A percentile compares a stretch with the other conserved stretches of the same genome.
Conservation (phyloP, 2,888 invertebrate genomes). For the Esperia sulphurella region DNA sequence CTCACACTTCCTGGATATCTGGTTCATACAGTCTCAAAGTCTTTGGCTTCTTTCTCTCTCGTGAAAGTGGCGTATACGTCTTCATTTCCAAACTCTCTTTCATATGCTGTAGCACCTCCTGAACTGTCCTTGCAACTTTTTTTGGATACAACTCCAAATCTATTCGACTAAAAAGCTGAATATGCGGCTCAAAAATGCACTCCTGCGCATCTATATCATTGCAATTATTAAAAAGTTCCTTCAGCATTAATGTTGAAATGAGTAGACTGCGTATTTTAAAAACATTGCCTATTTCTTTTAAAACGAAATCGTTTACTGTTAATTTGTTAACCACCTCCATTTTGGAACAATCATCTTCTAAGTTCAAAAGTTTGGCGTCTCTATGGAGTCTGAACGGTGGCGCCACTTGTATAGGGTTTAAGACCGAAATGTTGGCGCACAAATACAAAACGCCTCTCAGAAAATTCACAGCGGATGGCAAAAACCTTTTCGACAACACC, state of each 20-base stretch:
- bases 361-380: constrained; percentile 77
- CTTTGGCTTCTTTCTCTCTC: constrained; percentile 87
- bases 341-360: constrained; percentile 70
- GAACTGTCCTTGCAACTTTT: constrained; percentile 67
- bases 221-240: constrained; percentile 78
- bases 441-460: constrained; percentile 87
- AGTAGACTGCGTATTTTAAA: constrained; percentile 83
- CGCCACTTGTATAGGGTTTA: constrained; percentile 80
- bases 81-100: constrained; percentile 71
- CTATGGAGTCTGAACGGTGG: constrained; percentile 83
- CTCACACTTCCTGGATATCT: constrained; percentile 90
- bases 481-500: constrained; percentile 86
- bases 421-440: constrained; percentile 81
- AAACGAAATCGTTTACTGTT: constrained; percentile 78
- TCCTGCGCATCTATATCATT: constrained; percentile 59
- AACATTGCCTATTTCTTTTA: constrained; percentile 72
- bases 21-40: constrained; percentile 92
- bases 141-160: constrained; percentile 81
- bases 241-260: constrained; percentile 75
- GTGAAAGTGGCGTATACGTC: constrained; percentile 76
- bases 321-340: constrained; percentile 58
- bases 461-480: constrained; percentile 90
- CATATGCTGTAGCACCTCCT: constrained; percentile 63
- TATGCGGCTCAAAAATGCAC: constrained; percentile 75
- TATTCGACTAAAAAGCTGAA: constrained; percentile 76